Base-by-base conservation (phyloP, 2,113 vertebrate genomes). In the Lamprologus speciosus region DNA sequence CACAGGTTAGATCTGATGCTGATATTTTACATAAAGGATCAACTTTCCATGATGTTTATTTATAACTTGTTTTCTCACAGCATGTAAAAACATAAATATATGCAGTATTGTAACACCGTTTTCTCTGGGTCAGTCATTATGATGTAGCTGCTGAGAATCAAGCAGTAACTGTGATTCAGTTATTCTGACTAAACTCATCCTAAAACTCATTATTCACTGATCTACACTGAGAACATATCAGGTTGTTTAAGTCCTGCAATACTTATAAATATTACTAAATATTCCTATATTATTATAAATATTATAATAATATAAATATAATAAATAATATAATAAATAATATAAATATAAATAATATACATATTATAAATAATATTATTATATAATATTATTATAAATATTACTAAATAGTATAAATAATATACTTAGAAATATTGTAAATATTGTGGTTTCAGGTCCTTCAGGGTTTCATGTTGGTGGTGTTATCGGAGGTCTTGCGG, bases 401-500 rank as follows among this genome's bases (percentile, higher is more conserved):
- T 42, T 6, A 42, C 40, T 42, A 42, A 42, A 42, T 42, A 42
- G 40, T 42, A 42, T 42, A 42, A 42, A 42, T 13, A 42, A 42
- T 42, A 42, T 42, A 42, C 40, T 55, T 4, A 10, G 28, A 60
- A 33, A 9, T 31, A 33, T 31, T 60, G 57, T 26, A 45, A 75
- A 75, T 5, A 3, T 19, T 75, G 23, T 75, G 12, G 68, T 47
- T 47, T 75, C 23, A 26, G 21, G 40, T 47, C 21, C 40, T 45
- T 47, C 21, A 0, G 68, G 40, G 12, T 47, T 75, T 42, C 68
- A 42, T 1, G 14, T 17, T 75, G 68, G 8, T 28, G 19, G 8
- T 75, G 23, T 73, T 47, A 16, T 9, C 0, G 21, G 53, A 1
- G 23, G 40, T 14, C 19, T 8, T 75, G 21, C 2, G 21, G 53